Evolutionary conservation across 1,140 invertebrate genomes (phyloP).

Genomic region (Drosophila kanapiae): DNA sequence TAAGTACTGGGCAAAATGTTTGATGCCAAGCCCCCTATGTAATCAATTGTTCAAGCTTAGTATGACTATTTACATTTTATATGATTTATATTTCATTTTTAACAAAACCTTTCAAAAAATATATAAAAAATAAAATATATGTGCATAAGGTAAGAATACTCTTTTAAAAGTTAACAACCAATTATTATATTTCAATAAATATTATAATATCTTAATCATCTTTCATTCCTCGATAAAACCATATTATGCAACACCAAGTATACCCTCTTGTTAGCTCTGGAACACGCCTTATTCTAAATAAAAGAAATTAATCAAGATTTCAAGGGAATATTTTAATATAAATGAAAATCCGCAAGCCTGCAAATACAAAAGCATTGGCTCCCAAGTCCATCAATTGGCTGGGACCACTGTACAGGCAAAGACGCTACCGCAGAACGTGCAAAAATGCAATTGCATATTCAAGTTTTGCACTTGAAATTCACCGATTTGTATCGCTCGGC

Average conservation of each 20-base stretch:
- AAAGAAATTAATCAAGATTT: slow-evolving; percentile 50
- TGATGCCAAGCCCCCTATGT: neutral
- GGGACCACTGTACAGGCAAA: slow-evolving; percentile 35
- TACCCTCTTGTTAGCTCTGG: neutral
- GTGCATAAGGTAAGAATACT: too few relatives aligned
- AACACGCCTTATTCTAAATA: neutral
- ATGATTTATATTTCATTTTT: too few relatives aligned
- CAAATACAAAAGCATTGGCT: neutral
- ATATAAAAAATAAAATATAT: too few relatives aligned
- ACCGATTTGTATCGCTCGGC: slow-evolving; percentile 74
- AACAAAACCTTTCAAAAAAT: too few relatives aligned
- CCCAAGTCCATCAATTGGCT: slow-evolving; percentile 20
- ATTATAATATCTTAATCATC: too few relatives aligned
- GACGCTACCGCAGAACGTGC: slow-evolving; percentile 38
- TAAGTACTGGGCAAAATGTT: too few relatives aligned
- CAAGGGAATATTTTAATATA: slow-evolving; percentile 49
- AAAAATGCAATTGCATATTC: slow-evolving; percentile 81
- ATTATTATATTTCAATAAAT: too few relatives aligned
- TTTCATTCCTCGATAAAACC: neutral
- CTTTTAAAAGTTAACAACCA: too few relatives aligned
- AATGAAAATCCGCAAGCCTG: slow-evolving; percentile 47
- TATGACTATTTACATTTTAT: neutral
- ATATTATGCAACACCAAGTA: neutral
- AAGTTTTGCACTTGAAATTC: slow-evolving; percentile 83
- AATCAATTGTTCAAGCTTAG: neutral